phyloP scores from a whole-genome alignment of 2,797 vertebrate species.

The Apodemus agrarius region DNA sequence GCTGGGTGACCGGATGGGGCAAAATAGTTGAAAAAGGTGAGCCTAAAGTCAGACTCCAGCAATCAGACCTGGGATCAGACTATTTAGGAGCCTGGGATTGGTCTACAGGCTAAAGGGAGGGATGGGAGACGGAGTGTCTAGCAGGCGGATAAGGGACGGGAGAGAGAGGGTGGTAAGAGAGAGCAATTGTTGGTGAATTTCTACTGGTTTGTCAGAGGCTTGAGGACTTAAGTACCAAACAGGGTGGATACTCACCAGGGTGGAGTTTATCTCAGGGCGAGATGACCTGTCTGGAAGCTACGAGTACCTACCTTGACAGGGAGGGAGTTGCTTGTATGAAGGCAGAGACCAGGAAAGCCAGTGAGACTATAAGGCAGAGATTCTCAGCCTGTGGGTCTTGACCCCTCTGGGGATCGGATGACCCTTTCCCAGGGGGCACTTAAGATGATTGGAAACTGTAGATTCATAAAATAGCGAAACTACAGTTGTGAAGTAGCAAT shows the following conservation, averaged over 20 bases:
- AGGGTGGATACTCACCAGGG: background rate
- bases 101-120: background rate
- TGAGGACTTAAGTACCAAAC: background rate
- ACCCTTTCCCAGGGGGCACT: background rate
- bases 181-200: background rate
- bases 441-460: background rate
- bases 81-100: background rate
- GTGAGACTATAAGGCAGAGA: background rate
- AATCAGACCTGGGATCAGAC: background rate
- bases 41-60: background rate
- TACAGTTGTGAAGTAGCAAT: background rate
- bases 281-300: background rate
- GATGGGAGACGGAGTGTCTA: background rate
- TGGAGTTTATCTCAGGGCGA: background rate
- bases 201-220: background rate
- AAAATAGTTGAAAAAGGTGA: background rate
- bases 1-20: slow-evolving; percentile 81
- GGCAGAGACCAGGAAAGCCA: background rate
- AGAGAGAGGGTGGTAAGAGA: background rate
- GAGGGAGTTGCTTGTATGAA: background rate
- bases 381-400: background rate
- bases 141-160: background rate
- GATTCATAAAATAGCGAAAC: background rate
- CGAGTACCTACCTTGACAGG: background rate
- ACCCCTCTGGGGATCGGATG: background rate